Percentiles rank a stretch among this genome's conserved stretches.
Conservation (phyloP, 2,888 invertebrate species). For the Macroteleia sp. region DNA sequence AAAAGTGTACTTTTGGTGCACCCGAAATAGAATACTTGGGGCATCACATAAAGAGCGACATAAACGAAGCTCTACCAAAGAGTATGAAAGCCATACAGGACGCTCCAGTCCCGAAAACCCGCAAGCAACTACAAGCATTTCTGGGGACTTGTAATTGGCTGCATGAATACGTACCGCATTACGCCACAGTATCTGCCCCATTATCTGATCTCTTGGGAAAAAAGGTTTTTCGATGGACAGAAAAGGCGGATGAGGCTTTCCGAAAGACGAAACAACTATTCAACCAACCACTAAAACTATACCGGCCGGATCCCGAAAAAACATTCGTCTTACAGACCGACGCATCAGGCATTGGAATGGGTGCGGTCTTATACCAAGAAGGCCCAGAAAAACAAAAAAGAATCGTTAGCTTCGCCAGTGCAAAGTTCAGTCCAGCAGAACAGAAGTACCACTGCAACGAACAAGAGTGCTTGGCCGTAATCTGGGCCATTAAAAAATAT, state of each 20-base stretch:
- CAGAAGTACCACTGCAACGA: no score
- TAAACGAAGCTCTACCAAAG: no score
- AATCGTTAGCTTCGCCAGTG: no score
- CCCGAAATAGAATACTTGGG: no score
- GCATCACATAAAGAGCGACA: no score
- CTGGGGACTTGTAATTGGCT: background rate
- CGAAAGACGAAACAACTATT: background rate
- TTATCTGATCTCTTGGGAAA: background rate
- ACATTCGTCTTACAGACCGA: background rate
- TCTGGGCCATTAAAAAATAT: no score
- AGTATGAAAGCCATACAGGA: no score
- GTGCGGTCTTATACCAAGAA: background rate
- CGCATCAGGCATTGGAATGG: background rate
- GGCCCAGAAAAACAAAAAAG: background rate
- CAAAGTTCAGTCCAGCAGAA: no score
- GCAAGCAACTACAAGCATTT: slow-evolving; percentile 25
- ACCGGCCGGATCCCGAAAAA: slow-evolving; percentile 29
- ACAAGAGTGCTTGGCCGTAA: no score
- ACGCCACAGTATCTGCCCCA: background rate
- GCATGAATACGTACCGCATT: background rate
- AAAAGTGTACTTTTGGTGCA: no score
- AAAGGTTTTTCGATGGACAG: slow-evolving; percentile 17
- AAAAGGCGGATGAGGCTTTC: background rate
- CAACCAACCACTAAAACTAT: background rate
- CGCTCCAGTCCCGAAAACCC: no score